Evolutionary conservation across 2,797 vertebrate species (phyloP).

Genomic region (Danio jaintianensis): DNA sequence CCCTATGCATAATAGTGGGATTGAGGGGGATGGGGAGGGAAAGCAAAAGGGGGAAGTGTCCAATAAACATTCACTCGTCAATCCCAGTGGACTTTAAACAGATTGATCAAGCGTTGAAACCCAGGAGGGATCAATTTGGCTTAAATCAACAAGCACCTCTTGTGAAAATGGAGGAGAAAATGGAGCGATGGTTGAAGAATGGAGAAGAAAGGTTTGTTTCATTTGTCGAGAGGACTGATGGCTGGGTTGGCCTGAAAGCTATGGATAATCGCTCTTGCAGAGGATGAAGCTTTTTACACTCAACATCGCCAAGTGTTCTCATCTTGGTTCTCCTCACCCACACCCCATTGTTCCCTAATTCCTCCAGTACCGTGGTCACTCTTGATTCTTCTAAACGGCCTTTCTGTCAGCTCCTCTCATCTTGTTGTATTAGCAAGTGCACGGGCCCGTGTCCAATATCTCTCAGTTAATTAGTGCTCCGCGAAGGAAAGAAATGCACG

Average conservation of each 20-base stretch:
- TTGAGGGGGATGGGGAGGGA: constrained; percentile 1
- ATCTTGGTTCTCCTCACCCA: constrained; percentile 29
- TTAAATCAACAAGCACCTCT: constrained; percentile 62
- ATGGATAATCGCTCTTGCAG: constrained; percentile 42
- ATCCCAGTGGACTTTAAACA: constrained; percentile 55
- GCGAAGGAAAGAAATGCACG: constrained; percentile 36
- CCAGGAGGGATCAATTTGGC: constrained; percentile 48
- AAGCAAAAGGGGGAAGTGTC: constrained; percentile 9
- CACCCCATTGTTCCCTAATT: constrained; percentile 26
- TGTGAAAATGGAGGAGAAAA: constrained; percentile 21
- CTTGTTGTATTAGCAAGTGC: constrained; percentile 70
- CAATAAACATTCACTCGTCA: constrained; percentile 63
- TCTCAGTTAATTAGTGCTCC: constrained; percentile 77
- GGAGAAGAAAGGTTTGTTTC: constrained; percentile 21
- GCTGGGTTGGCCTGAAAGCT: constrained; percentile 33
- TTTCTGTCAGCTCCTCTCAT: constrained; percentile 32
- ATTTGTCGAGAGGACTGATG: constrained; percentile 43
- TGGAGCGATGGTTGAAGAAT: constrained; percentile 42
- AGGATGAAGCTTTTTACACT: constrained; percentile 51
- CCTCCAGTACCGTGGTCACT: constrained; percentile 19
- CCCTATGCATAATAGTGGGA: constrained; percentile 14
- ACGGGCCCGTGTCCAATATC: constrained; percentile 78
- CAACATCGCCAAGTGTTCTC: constrained; percentile 55
- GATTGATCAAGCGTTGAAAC: constrained; percentile 67
- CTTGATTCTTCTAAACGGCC: constrained; percentile 8